Evolutionary conservation across 2,888 invertebrate genomes (phyloP), one percentile per base, ranked within the genome.

Genomic region (Meiosimyza platycephala): DNA sequence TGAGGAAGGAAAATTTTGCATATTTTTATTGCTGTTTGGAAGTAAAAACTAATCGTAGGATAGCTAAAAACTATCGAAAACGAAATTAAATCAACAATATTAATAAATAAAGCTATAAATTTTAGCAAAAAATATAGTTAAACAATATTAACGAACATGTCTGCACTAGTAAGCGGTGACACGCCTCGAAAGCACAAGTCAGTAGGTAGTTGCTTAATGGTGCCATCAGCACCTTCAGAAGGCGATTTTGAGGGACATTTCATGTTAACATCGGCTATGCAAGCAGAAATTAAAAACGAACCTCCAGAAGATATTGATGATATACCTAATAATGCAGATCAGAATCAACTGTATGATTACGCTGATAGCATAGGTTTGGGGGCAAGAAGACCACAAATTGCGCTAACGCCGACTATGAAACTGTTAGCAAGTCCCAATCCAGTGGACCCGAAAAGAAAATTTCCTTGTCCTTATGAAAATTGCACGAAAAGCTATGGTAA

Each of bases 401-500:
- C 81, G 54, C 79, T 85, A 15, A 83, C 82, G 72, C 84, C 85
- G 28, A 79, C 80, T n/a, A 80, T 78, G n/a, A 84, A 84, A 65
- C 73, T 85, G 52, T 69, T 84, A 77, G 82, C 83, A 6, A 64
- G 78, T 12, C 78, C 81, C 4, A 83, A 81, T 74, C 78, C 80
- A 5, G 18, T 79, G 4, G 81, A 85, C 76, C 82, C 82, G 1
- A 86, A 85, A 51, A 80, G 82, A 6, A 83, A 83, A 60, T 85
- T 83, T 73, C 79, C 79, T 0, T 85, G 85, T 71, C 83, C 85
- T 0, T 82, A 86, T 69, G 81, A 80, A 1, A 83, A 84, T 71
- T 85, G 85, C 72, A 81, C 81, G 11, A 85, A 85, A 76, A 82
- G 85, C 62, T 85, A 85, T 74, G 86, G 86, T 7, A 85, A 85